Base-by-base conservation (phyloP, 2,113 vertebrate genomes). In the Psephotus haematonotus region DNA sequence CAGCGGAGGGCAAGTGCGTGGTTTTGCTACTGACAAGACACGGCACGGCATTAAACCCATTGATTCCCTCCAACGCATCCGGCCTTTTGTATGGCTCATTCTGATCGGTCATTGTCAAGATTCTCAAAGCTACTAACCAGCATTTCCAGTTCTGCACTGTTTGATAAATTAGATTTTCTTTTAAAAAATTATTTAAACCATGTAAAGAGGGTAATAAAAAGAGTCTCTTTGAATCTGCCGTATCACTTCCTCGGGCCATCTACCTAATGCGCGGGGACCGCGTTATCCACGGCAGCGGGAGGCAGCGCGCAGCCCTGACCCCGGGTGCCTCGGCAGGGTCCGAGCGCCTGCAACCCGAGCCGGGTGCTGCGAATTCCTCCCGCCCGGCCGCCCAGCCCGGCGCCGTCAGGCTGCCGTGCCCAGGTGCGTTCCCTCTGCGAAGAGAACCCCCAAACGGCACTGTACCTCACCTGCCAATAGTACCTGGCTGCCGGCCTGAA, bases 341-440 rank as follows among this genome's bases (percentile, higher is more conserved):
- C 97, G 97, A 94, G 95, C 97, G 95, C 90, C 97, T 98, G 98
- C 98, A 98, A 98, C 98, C 98, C 95, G 98, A 98, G 97, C 97
- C 94, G 93, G 96, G 17, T 95, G 92, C 96, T 78, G 82, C 97
- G 95, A 96, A 98, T 98, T 98, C 97, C 97, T 97, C 92, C 92
- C 75, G 97, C 41, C 43, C 29, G 15, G 43, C 59, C 39, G 55
- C 65, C 59, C 14, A 37, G 23, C 59, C n/a, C n/a, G 59, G 23
- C n/a, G 3, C 59, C 14, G 35, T 11, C 59, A 25, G 59, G 29
- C 33, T 59, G 35, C 22, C 57, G 22, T 14, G 57, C 22, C 9
- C 20, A 35, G 57, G 33, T 35, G 57, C 13, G 9, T 16, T 59
- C 33, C 33, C 33, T 59, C 57, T 35, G 57, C 57, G 22, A 59